Percentiles rank a stretch among this genome's conserved stretches.
phyloP scores from a whole-genome alignment of 2,888 invertebrate genomes.

The Drosophila falleni region DNA sequence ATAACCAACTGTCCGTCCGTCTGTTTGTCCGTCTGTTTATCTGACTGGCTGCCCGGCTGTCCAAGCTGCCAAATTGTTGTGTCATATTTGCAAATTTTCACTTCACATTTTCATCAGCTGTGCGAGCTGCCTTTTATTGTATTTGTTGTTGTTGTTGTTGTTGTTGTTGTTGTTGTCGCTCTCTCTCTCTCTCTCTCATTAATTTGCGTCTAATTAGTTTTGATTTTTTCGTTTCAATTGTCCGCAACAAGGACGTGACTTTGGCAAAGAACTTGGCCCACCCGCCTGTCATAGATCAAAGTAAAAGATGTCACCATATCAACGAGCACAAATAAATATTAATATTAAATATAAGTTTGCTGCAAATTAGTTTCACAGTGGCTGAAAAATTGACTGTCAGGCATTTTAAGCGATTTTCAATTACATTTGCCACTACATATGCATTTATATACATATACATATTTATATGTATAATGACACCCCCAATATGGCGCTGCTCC shows the following conservation, averaged over 20 bases:
- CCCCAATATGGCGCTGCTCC: constrained; percentile 30
- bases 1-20: background rate
- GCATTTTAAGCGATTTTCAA: constrained; percentile 66
- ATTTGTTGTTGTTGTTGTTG: constrained; percentile 10
- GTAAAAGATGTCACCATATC: constrained; percentile 58
- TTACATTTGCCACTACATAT: constrained; percentile 36
- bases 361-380: constrained; percentile 64
- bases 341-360: constrained; percentile 29
- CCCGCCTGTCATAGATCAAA: constrained; percentile 65
- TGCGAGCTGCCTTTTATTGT: constrained; percentile 37
- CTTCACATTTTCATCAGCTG: constrained; percentile 74
- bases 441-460: background rate
- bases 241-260: constrained; percentile 75
- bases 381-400: constrained; percentile 69
- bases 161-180: constrained; percentile 8
- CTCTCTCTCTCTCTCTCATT: constrained; percentile 53
- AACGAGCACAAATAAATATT: constrained; percentile 65
- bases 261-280: constrained; percentile 79
- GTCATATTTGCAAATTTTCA: constrained; percentile 69
- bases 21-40: background rate
- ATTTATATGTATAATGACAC: constrained; percentile 8
- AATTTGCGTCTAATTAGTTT: constrained; percentile 79
- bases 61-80: constrained; percentile 72
- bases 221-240: constrained; percentile 61
- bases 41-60: constrained; percentile 52